Evolutionary conservation across 2,797 vertebrate genomes (phyloP), one percentile per base, ranked within the genome.

Genomic region (Pangasius sanitwongsei): DNA sequence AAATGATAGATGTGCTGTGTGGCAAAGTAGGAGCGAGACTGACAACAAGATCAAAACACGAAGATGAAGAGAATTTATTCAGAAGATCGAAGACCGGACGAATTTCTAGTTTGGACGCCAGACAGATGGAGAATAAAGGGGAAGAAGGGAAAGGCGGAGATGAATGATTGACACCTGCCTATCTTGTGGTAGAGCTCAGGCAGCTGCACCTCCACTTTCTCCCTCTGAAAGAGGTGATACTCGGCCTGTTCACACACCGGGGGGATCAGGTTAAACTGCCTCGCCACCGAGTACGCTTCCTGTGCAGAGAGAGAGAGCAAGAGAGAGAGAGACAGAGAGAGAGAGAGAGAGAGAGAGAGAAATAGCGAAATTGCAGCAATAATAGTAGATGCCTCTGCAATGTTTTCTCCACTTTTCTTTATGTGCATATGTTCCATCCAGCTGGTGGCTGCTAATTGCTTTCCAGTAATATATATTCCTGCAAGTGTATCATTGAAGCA

Each of bases 171-270:
- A 91, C 84, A 90, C 95, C 96, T 96, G 96, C 99, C 99, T 93
- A 99, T 99, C 93, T 99, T 99, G 92, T 99, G 99, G 91, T 99
- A 99, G 69, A 99, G 92, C 88, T 99, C 99, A 0, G 99, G 99
- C 50, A 99, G 96, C 88, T 99, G 99, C 82, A 99, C 98, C 93
- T 99, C 99, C 59, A 99, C 98, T 93, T 99, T 99, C 95, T 99
- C 99, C 88, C 99, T 96, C 91, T 99, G 99, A 94, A 99, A 99
- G 72, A 99, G 97, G 85, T 99, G 99, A 87, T 99, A 99, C 91
- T 99, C 99, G 0, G 99, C 98, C 94, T 99, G 99, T 74, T 99
- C 99, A 37, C 99, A 99, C 90, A 99, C 98, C 0, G 99, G 99
- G 0, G 99, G 98, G 90, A 99, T 98, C 95, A 99, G 96, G 92